A percentile compares a stretch with the other conserved stretches of the same genome.
Evolutionary conservation across 2,113 vertebrate genomes (phyloP).

Genomic region (Rutilus rutilus): DNA sequence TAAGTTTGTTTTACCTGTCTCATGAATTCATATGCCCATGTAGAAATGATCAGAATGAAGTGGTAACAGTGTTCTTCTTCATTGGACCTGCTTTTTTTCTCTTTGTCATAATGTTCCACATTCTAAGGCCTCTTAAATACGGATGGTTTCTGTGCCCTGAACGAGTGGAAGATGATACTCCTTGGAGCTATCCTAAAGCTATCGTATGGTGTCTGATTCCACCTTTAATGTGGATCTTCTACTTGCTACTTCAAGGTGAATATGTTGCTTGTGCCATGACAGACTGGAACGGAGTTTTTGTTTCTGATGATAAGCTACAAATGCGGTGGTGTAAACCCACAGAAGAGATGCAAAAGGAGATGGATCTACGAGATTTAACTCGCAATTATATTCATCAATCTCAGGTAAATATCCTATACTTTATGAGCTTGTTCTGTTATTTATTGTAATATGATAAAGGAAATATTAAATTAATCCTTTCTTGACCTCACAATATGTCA

Average conservation of each 20-base stretch:
- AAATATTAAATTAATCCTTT: neutral
- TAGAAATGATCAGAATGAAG: too few species aligned
- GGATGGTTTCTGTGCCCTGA: too few species aligned
- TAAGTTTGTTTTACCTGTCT: fast-evolving
- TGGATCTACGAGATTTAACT: neutral
- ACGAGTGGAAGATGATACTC: neutral
- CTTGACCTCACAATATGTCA: neutral
- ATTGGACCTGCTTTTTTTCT: neutral
- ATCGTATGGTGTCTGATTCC: neutral
- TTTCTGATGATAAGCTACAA: neutral
- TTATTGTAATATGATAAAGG: neutral
- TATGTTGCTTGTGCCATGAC: constrained; percentile 2
- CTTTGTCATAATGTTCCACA: neutral
- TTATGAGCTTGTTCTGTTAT: neutral
- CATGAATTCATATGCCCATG: too few species aligned
- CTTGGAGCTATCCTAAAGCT: neutral
- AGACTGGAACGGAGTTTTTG: neutral
- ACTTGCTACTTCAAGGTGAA: neutral
- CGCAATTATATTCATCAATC: neutral
- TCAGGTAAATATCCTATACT: neutral
- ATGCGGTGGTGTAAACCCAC: neutral
- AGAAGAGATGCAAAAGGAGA: neutral
- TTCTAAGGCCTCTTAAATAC: neutral
- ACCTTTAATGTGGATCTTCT: neutral
- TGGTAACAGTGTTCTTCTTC: neutral